phyloP scores from a whole-genome alignment of 2,888 invertebrate species.

The Meghimatium bilineatum region DNA sequence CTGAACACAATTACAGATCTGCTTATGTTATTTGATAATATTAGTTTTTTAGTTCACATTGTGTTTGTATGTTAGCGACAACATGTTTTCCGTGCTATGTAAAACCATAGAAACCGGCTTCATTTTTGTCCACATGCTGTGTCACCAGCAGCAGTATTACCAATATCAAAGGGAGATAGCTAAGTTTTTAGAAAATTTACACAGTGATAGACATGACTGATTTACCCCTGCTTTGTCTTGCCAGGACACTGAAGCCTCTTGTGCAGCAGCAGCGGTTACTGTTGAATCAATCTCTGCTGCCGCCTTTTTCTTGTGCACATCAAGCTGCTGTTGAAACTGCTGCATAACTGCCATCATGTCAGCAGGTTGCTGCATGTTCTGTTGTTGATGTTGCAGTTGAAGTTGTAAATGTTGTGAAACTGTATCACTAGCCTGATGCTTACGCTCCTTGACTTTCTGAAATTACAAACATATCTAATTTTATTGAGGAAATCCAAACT shows the following conservation, averaged over 20 bases:
- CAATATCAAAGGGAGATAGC: no score
- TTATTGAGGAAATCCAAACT: neutral
- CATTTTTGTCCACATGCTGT: no score
- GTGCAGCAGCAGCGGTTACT: neutral
- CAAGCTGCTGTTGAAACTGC: conserved; percentile 48
- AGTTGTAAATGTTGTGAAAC: conserved; percentile 49
- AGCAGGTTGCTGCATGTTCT: conserved; percentile 56
- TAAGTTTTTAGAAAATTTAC: no score
- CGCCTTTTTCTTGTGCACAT: conserved; percentile 44
- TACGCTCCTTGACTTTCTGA: conserved; percentile 32
- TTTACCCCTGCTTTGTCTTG: conserved; percentile 46
- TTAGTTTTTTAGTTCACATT: no score
- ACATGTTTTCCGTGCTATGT: no score
- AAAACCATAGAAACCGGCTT: no score
- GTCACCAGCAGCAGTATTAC: no score
- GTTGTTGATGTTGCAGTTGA: conserved; percentile 50
- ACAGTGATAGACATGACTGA: neutral
- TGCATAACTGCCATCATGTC: conserved; percentile 54
- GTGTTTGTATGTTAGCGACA: no score
- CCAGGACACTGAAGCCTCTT: conserved; percentile 23
- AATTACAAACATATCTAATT: neutral
- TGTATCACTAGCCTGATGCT: conserved; percentile 26
- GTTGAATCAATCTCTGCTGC: conserved; percentile 30
- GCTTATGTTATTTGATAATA: no score
- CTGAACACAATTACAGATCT: no score